Base-by-base conservation (phyloP, 2,888 invertebrate species). In the Campopleginae sp. region DNA sequence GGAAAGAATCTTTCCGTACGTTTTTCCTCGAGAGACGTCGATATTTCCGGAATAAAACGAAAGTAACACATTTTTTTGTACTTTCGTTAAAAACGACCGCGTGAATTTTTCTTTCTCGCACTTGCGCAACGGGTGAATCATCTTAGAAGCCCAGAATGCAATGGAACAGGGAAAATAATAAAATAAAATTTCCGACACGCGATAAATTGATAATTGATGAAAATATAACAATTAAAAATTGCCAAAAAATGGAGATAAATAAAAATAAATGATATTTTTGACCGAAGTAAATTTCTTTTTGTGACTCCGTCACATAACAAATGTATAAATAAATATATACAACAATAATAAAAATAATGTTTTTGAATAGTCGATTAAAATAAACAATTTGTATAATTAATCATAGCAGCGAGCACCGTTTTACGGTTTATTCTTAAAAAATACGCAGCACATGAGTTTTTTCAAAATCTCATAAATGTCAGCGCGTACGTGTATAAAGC, bases 301-400 rank as follows among this genome's bases (percentile, higher is more conserved):
- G 54, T 4, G 23, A 54, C 23, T 12, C 27, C 27, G 23, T 23
- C 27, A 27, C 1, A 54, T 27, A 27, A 54, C 23, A 54, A 54
- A 12, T 23, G 23, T 23, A 58, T 27, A 58, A 33, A 54, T 14
- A 58, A 23, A 61, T 44, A 23, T 44, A 23, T 66, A n/a, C 54
- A 54, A 42, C 31, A 54, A 68, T 70, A 19, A 61, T 31, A 17
- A 33, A 46, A 71, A 44, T 65, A 51, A 51, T n/a, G 42, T 8
- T 51, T 31, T 19, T n/a, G 61, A 68, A 31, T 23, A 23, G 23
- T 23, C 27, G 72, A 38, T 61, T 63, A 71, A 68, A 84, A 33
- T 82, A 58, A 27, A 80, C 65, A 71, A 71, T 85, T 85, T 85
- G 85, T 85, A 82, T 76, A 70, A 77, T 85, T 65, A 54, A 63